Conservation (phyloP, 1,140 invertebrate genomes). For the Semibalanus balanoides region DNA sequence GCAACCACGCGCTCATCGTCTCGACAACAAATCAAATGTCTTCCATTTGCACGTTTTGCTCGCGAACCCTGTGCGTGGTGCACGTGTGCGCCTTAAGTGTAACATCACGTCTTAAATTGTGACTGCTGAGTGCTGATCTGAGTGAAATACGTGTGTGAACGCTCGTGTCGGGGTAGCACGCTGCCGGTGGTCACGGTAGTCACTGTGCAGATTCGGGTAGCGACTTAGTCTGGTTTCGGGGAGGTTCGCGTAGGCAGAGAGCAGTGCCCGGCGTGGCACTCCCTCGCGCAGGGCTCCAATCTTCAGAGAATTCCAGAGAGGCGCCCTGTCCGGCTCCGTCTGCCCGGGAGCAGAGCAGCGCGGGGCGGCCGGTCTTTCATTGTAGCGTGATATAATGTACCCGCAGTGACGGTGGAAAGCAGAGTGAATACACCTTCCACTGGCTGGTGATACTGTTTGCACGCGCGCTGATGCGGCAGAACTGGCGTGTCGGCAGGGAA, state of each 20-base stretch:
- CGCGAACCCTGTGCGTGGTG: not conserved
- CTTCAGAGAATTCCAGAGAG: not conserved
- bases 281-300: slow-evolving; percentile 1
- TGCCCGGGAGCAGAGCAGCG: not conserved
- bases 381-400: not conserved
- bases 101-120: not conserved
- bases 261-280: not conserved
- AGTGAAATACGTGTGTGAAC: not conserved
- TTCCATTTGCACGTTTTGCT: not conserved
- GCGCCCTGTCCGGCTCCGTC: not conserved
- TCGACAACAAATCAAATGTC: not conserved
- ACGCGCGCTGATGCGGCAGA: not conserved
- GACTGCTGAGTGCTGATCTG: not conserved
- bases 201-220: not conserved
- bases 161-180: not conserved
- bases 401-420: too few species aligned
- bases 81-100: not conserved
- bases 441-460: not conserved
- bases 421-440: not conserved
- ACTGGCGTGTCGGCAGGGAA: not conserved
- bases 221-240: not conserved
- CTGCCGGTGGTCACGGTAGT: not conserved
- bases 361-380: not conserved
- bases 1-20: too few species aligned
- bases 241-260: not conserved